phyloP scores from a whole-genome alignment of 2,113 vertebrate genomes.

The Scartelaos histophorus region DNA sequence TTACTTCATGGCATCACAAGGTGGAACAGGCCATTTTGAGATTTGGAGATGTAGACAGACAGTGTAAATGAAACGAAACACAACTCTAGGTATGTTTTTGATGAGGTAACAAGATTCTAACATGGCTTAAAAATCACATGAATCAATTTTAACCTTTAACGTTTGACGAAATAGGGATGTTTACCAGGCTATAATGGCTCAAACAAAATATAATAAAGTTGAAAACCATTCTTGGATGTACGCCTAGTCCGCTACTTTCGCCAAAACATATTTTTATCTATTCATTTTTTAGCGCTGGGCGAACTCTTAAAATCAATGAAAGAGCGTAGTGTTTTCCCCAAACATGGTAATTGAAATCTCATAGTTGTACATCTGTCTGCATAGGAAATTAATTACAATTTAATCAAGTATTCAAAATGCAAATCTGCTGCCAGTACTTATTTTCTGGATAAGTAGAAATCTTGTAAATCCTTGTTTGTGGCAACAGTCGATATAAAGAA shows the following conservation, averaged over 20 bases:
- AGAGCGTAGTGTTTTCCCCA: not conserved
- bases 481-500: not conserved
- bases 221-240: not conserved
- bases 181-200: not conserved
- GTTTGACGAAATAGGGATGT: too few relatives aligned
- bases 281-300: too few relatives aligned
- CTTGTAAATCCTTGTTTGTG: not conserved
- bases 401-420: not conserved
- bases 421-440: not conserved
- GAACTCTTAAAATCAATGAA: not conserved
- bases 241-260: not conserved
- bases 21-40: too few relatives aligned
- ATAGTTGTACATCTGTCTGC: not conserved
- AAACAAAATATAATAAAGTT: not conserved
- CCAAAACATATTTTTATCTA: not conserved
- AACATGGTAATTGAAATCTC: not conserved
- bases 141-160: too few relatives aligned
- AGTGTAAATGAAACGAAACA: too few relatives aligned
- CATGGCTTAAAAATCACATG: too few relatives aligned
- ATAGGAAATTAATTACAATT: not conserved
- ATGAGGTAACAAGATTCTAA: too few relatives aligned
- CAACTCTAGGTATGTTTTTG: too few relatives aligned
- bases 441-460: not conserved
- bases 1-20: too few relatives aligned
- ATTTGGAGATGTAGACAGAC: too few relatives aligned